phyloP scores from a whole-genome alignment of 37 sponge, comb jelly and placozoan species.

The Spongilla lacustris region DNA sequence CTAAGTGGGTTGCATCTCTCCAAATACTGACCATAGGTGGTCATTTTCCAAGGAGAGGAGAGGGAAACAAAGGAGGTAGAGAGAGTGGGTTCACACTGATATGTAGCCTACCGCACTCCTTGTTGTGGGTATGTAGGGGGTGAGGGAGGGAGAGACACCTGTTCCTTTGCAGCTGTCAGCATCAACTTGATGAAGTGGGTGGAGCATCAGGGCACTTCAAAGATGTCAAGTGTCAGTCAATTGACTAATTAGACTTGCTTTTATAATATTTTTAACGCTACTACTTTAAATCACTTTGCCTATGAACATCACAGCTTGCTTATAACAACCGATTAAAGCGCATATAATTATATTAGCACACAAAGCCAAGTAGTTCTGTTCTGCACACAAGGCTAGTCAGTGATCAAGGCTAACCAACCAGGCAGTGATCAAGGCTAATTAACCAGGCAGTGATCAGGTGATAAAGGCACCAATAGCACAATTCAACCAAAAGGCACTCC shows the following conservation, averaged over 20 bases:
- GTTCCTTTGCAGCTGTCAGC: neutral
- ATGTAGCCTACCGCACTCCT: slow-evolving; percentile 5
- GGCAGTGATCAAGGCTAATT: too few relatives aligned
- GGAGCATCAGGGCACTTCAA: neutral
- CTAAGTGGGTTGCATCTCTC: neutral
- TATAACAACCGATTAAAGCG: too few relatives aligned
- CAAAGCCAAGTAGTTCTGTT: too few relatives aligned
- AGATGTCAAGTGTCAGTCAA: neutral
- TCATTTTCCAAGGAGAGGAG: neutral
- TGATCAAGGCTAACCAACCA: too few relatives aligned
- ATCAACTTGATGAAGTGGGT: neutral
- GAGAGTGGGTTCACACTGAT: neutral
- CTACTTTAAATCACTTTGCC: too few relatives aligned
- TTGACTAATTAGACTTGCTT: neutral
- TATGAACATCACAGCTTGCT: too few relatives aligned
- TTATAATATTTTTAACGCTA: too few relatives aligned
- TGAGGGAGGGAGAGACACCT: neutral
- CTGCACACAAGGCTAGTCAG: too few relatives aligned
- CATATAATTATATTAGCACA: too few relatives aligned
- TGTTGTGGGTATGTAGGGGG: neutral
- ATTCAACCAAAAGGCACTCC: too few relatives aligned
- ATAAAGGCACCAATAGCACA: too few relatives aligned
- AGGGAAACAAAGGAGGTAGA: neutral
- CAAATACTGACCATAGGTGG: neutral
- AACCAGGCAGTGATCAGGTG: too few relatives aligned